Conservation (phyloP, 2,113 vertebrate genomes). For the Coptodon rendalli region DNA sequence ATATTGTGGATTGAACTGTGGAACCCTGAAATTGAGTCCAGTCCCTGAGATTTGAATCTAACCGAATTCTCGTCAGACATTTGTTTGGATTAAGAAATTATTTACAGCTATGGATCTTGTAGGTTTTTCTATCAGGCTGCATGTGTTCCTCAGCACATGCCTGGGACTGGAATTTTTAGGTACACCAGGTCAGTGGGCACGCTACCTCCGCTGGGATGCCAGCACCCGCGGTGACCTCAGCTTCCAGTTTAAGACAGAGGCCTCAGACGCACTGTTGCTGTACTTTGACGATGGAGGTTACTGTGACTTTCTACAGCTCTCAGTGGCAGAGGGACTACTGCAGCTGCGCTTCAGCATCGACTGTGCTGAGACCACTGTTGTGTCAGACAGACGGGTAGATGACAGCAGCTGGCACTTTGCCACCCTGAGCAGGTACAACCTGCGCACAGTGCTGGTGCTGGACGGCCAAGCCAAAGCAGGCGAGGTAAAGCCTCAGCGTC, state of each 20-base stretch:
- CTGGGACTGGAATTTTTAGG: conserved; percentile 92
- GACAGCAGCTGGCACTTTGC: conserved; percentile 90
- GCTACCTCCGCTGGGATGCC: conserved; percentile 98
- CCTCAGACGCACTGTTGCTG: conserved; percentile 89
- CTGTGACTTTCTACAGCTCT: conserved; percentile 94
- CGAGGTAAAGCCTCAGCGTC: conserved; percentile 84
- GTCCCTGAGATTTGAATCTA: conserved; percentile 7
- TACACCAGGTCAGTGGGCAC: conserved; percentile 92
- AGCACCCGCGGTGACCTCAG: conserved; percentile 92
- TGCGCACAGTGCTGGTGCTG: conserved; percentile 82
- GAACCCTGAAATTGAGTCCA: conserved; percentile 4
- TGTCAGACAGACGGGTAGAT: conserved; percentile 81
- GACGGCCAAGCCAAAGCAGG: conserved; percentile 82
- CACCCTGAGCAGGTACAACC: conserved; percentile 83
- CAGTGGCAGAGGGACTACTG: conserved; percentile 84
- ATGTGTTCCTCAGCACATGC: conserved; percentile 84
- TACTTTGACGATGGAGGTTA: conserved; percentile 96
- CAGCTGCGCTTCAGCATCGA: conserved; percentile 93
- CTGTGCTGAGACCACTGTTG: conserved; percentile 85
- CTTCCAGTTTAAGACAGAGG: conserved; percentile 90
- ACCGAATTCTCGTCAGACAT: conserved; percentile 34
- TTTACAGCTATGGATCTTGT: conserved; percentile 75
- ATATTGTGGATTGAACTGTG: conserved; percentile 55
- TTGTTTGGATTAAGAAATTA: conserved; percentile 61
- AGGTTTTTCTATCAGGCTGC: conserved; percentile 82